A percentile compares a stretch with the other conserved stretches of the same genome.
Evolutionary conservation across 2,888 invertebrate genomes (phyloP).

Genomic region (Cyaniris semiargus): DNA sequence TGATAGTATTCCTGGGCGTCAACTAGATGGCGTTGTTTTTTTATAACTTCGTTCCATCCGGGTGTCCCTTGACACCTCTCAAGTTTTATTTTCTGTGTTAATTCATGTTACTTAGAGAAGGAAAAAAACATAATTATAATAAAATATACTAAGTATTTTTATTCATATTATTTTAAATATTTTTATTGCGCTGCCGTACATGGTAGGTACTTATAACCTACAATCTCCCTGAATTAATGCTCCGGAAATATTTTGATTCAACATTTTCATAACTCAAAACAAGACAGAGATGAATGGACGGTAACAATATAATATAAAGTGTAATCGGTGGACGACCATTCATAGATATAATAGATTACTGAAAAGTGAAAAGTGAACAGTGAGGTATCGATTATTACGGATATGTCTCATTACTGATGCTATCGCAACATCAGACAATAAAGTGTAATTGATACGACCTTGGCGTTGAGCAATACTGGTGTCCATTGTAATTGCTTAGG

Average conservation of each 20-base stretch:
- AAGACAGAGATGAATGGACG: no score
- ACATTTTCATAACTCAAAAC: no score
- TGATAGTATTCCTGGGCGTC: no score
- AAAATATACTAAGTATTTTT: background rate
- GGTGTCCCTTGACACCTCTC: no score
- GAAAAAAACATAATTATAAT: background rate
- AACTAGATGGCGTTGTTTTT: no score
- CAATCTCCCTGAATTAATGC: no score
- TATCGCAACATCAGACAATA: slow-evolving; percentile 24
- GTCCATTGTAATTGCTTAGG: background rate
- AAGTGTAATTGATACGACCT: slow-evolving; percentile 15
- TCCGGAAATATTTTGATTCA: no score
- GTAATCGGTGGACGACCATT: background rate
- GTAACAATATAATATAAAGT: background rate
- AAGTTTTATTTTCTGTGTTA: background rate
- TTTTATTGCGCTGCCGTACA: no score
- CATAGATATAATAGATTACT: background rate
- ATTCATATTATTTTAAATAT: no score
- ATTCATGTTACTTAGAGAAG: background rate
- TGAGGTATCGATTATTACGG: slow-evolving; percentile 14
- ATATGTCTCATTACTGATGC: slow-evolving; percentile 14
- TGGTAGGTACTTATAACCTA: no score
- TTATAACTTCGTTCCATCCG: no score
- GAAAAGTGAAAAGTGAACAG: background rate
- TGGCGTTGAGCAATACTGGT: slow-evolving; percentile 3